These are phyloP conservation scores for Prionailurus viverrinus DNA, from an alignment of 2,113 vertebrate species.

Conservation along the genomic window DNA sequence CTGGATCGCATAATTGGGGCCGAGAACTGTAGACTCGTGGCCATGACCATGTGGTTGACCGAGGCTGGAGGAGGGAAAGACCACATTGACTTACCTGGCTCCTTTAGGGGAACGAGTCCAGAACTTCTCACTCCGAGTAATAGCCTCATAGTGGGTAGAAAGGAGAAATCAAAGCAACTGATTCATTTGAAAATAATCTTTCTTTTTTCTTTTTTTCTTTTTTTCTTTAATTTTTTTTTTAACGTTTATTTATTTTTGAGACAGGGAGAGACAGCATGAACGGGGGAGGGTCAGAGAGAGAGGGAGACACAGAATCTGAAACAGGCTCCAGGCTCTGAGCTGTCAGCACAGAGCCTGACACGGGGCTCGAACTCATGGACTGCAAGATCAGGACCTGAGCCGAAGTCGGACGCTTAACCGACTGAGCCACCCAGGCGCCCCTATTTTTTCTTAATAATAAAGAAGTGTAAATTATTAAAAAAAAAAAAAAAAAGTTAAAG, in stretches of 20 bases:
- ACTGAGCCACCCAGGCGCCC: too few species aligned
- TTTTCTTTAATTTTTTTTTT: too few species aligned
- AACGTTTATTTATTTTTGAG: too few species aligned
- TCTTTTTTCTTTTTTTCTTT: background rate
- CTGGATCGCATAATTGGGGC: background rate
- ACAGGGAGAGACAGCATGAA: too few species aligned
- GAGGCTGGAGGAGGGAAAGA: background rate
- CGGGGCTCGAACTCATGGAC: too few species aligned
- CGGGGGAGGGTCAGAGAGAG: too few species aligned
- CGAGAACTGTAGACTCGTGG: background rate
- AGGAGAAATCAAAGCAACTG: background rate
- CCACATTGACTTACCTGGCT: background rate
- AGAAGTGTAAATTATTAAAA: background rate
- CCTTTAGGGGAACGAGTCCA: background rate
- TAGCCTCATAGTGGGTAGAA: background rate
- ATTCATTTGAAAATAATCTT: constrained; percentile 26
- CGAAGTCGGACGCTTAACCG: too few species aligned
- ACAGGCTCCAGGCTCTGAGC: too few species aligned
- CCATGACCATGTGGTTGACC: background rate
- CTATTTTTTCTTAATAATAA: background rate
- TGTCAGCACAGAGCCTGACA: too few species aligned
- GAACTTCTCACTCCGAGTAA: background rate
- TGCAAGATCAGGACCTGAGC: too few species aligned
- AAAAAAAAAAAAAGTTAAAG: background rate
- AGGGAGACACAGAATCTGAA: too few species aligned